Percentiles rank a stretch among this genome's conserved stretches.
Conservation (phyloP, 2,888 invertebrate genomes). For the Liopterus haemorrhoidalis region DNA sequence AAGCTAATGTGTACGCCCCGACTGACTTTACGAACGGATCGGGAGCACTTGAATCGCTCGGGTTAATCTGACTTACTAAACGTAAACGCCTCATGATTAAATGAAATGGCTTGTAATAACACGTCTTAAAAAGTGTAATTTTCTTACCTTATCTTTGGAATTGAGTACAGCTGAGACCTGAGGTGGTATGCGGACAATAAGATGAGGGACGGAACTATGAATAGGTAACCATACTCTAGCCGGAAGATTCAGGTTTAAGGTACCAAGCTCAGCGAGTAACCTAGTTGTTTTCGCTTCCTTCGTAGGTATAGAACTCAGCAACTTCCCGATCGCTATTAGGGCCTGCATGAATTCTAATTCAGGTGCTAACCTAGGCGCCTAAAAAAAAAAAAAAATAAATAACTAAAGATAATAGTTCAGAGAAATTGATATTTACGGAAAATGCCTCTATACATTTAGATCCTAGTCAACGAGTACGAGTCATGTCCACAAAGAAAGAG, state of each 20-base stretch:
- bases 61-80: too few relatives aligned
- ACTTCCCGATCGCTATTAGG: conserved; percentile 80
- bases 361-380: conserved; percentile 77
- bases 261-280: conserved; percentile 85
- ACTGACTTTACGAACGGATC: too few relatives aligned
- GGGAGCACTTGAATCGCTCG: too few relatives aligned
- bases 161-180: conserved; percentile 97
- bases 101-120: conserved; percentile 12
- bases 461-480: too few relatives aligned
- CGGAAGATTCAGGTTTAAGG: conserved; percentile 93
- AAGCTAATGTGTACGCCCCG: too few relatives aligned
- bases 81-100: conserved; percentile 14
- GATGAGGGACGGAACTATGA: conserved; percentile 77
- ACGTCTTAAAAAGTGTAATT: neutral
- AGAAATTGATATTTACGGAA: too few relatives aligned
- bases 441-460: too few relatives aligned
- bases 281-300: conserved; percentile 91
- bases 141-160: conserved; percentile 86
- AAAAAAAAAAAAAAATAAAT: conserved; percentile 21
- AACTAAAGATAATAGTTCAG: too few relatives aligned
- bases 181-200: conserved; percentile 93
- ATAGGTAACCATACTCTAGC: conserved; percentile 97
- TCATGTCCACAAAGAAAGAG: too few relatives aligned
- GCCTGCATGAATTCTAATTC: conserved; percentile 83
- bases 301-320: conserved; percentile 72